These are phyloP conservation scores for Lordiphosa andalusiaca DNA, from an alignment of 2,888 invertebrate genomes.

Conservation along the genomic window DNA sequence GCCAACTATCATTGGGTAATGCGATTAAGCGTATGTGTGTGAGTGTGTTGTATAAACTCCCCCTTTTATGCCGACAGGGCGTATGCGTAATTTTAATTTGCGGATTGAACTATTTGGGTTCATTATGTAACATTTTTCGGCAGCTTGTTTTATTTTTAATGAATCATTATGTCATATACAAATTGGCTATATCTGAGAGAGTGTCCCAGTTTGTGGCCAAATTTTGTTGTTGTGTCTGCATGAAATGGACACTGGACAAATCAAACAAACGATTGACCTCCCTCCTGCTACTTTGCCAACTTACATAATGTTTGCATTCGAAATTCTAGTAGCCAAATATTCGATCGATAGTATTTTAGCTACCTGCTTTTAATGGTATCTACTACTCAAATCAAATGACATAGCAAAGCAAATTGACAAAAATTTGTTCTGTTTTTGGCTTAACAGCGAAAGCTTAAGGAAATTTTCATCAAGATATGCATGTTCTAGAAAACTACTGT, in stretches of 20 bases:
- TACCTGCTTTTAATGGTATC: not conserved
- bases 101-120: constrained; percentile 57
- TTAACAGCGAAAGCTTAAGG: too few species aligned
- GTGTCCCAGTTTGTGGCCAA: constrained; percentile 38
- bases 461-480: too few species aligned
- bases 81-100: constrained; percentile 62
- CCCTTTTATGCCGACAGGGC: constrained; percentile 23
- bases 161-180: constrained; percentile 64
- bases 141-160: constrained; percentile 56
- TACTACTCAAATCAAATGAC: constrained; percentile 2
- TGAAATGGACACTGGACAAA: constrained; percentile 2
- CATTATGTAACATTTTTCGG: constrained; percentile 57
- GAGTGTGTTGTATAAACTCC: constrained; percentile 23
- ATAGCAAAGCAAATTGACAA: not conserved
- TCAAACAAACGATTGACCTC: constrained; percentile 17
- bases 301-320: constrained; percentile 45
- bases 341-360: constrained; percentile 32
- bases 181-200: constrained; percentile 7
- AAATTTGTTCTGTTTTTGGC: not conserved
- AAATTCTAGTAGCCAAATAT: constrained; percentile 27
- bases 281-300: constrained; percentile 5
- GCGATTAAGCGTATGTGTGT: constrained; percentile 49
- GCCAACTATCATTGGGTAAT: constrained; percentile 65
- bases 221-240: constrained; percentile 62
- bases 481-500: too few species aligned